Conservation (phyloP, 2,797 vertebrate species). For the Alcedo atthis region DNA sequence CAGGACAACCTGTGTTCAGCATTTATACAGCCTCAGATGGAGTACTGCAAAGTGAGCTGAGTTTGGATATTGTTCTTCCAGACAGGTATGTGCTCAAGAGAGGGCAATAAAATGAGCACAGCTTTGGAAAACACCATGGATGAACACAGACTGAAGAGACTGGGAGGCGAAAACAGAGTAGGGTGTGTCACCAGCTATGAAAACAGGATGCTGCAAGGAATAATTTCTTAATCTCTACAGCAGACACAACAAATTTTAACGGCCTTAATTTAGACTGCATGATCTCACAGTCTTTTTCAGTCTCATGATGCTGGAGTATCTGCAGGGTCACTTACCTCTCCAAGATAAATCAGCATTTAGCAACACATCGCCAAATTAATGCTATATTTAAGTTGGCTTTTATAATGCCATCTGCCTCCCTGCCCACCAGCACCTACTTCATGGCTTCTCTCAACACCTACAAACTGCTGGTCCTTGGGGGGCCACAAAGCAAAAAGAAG, state of each 20-base stretch:
- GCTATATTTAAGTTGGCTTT: neutral
- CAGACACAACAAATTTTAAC: conserved; percentile 43
- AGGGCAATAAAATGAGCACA: neutral
- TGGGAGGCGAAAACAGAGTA: neutral
- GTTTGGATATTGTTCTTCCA: neutral
- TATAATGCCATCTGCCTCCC: neutral
- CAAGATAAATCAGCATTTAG: neutral
- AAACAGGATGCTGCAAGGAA: conserved; percentile 63
- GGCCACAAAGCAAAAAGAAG: neutral
- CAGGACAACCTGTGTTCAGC: neutral
- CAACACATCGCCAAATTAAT: neutral
- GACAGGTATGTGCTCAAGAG: neutral
- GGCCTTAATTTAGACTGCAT: conserved; percentile 46
- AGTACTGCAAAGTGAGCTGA: neutral
- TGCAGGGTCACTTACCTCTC: neutral
- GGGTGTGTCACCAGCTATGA: conserved; percentile 34
- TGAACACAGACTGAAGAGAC: neutral
- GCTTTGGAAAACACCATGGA: neutral
- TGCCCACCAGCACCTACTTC: neutral
- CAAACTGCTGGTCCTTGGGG: neutral
- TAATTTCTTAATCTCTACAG: conserved; percentile 58
- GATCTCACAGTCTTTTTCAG: conserved; percentile 47
- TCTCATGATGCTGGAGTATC: neutral
- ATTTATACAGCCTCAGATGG: neutral
- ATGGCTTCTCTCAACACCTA: neutral